A percentile compares a stretch with the other conserved stretches of the same genome.
phyloP scores from a whole-genome alignment of 2,113 vertebrate species.

The Tursiops truncatus region DNA sequence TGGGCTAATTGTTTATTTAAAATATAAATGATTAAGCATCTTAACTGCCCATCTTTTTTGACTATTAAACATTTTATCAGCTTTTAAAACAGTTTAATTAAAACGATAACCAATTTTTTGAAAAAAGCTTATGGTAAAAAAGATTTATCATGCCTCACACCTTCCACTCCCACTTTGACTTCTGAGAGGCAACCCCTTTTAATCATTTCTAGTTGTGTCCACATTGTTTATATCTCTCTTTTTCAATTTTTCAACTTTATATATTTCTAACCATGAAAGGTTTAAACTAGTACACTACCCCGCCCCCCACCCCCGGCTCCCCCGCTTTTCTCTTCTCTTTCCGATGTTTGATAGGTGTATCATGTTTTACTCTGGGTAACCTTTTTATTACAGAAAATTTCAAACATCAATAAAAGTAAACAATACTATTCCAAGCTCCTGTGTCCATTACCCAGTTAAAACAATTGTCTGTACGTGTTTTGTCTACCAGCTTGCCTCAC shows the following conservation, averaged over 20 bases:
- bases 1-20: not conserved
- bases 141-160: not conserved
- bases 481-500: not conserved
- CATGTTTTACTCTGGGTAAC: constrained; percentile 1
- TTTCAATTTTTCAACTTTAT: not conserved
- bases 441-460: not conserved
- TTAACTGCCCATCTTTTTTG: not conserved
- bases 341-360: not conserved
- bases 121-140: not conserved
- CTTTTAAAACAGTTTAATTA: constrained; percentile 27
- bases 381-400: constrained; percentile 16
- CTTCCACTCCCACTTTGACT: not conserved
- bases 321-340: not conserved
- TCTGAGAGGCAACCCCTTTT: not conserved
- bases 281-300: not conserved
- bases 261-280: not conserved
- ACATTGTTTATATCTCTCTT: not conserved
- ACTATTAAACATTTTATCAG: constrained; percentile 23
- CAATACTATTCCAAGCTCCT: not conserved
- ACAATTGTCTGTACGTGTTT: not conserved
- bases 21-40: constrained; percentile 1
- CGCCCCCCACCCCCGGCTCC: too few relatives aligned
- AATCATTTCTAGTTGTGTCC: not conserved
- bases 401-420: not conserved
- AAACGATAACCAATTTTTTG: not conserved